A percentile compares a stretch with the other conserved stretches of the same genome.
phyloP scores from a whole-genome alignment of 2,113 vertebrate genomes.

The Isichthys henryi region DNA sequence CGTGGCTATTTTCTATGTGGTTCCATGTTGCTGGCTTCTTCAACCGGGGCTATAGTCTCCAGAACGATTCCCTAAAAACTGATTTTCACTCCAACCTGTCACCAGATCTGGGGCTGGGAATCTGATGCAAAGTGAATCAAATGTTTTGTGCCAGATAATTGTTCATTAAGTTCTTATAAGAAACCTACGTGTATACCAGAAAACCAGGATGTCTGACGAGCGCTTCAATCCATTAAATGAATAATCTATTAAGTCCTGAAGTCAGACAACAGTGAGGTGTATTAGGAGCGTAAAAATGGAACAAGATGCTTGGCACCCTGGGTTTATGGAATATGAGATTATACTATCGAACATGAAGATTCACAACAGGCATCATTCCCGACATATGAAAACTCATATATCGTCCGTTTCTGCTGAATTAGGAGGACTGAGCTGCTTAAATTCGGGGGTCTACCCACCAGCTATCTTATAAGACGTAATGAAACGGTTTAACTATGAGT shows the following conservation, averaged over 20 bases:
- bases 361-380: conserved; percentile 42
- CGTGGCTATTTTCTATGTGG: neutral
- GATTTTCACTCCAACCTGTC: neutral
- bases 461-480: conserved; percentile 45
- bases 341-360: conserved; percentile 60
- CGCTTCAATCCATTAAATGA: neutral
- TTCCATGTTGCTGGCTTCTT: neutral
- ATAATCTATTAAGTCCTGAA: neutral
- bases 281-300: conserved; percentile 17
- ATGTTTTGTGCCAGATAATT: neutral
- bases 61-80: neutral
- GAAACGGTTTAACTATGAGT: neutral
- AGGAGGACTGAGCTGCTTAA: conserved; percentile 36
- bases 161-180: neutral
- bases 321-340: conserved; percentile 50
- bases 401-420: conserved; percentile 54
- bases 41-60: neutral
- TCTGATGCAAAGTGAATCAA: neutral
- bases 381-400: conserved; percentile 48
- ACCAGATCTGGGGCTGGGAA: neutral
- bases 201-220: neutral
- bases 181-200: neutral
- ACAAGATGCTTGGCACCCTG: conserved; percentile 40
- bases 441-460: conserved; percentile 34
- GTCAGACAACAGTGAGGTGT: neutral